A percentile compares a stretch with the other conserved stretches of the same genome.
Conservation (phyloP, 2,797 vertebrate genomes). For the Okamejei kenojei region DNA sequence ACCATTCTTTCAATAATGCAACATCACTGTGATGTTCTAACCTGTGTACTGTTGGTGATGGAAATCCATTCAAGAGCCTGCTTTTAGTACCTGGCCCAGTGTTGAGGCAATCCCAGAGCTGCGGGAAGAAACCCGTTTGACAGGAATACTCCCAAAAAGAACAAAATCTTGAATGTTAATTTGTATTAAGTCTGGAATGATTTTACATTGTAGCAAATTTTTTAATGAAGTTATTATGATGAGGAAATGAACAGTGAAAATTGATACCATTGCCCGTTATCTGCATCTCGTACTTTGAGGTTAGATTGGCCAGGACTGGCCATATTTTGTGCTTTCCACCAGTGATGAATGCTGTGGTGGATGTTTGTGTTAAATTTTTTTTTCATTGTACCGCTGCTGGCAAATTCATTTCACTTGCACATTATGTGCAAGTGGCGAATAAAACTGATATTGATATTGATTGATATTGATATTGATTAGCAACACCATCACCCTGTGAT, state of each 20-base stretch:
- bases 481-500: background rate
- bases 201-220: background rate
- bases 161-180: background rate
- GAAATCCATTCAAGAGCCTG: background rate
- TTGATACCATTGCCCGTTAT: background rate
- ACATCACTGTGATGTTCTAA: background rate
- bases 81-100: background rate
- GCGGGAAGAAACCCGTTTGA: background rate
- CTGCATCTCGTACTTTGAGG: background rate
- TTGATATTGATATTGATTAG: too few species aligned
- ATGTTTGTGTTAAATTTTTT: too few species aligned
- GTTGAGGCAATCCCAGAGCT: background rate
- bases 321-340: too few species aligned
- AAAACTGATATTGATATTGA: too few species aligned
- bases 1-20: background rate
- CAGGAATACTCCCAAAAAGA: background rate
- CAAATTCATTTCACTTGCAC: too few species aligned
- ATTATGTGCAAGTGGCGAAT: too few species aligned
- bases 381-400: too few species aligned
- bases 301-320: too few species aligned
- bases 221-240: background rate
- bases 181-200: background rate
- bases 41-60: background rate
- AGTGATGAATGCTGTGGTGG: too few species aligned
- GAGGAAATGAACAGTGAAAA: background rate